Base-by-base conservation (phyloP, 2,888 invertebrate species). In the Volucella zonaria region DNA sequence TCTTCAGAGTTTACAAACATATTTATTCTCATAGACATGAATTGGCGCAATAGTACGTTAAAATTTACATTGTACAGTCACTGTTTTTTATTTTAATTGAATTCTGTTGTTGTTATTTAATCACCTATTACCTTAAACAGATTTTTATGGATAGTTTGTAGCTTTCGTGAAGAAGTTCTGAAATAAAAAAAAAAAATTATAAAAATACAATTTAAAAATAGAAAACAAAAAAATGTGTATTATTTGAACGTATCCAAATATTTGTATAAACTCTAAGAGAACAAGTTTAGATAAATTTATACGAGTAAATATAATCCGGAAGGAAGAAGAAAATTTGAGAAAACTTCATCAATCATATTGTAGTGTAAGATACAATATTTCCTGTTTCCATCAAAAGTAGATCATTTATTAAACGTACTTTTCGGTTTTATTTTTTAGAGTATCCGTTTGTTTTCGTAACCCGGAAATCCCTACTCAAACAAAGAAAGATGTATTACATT, bases 51-150 rank as follows among this genome's bases (percentile, higher is more conserved):
- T 14, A 59, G 11, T 59, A 15, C 15, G 14, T 58, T 58, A n/a
- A 6, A 0, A 12, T 67, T 42, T 54, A 45, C 6, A 6, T 47
- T 54, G 12, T 23, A 47, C 31, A 43, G 59, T 51, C 59, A 54
- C 38, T 14, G 43, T 40, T 61, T 8, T 45, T 68, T 67, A 61
- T 76, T 76, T 59, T 68, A 76, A 67, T 68, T 43, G 45, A 47
- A 61, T 52, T 51, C 52, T 68, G 14, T 47, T 56, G 40, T 54
- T 47, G 1, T 11, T 49, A 18, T 42, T 40, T 18, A n/a, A 23
- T 0, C 38, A 38, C 12, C 45, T 47, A 23, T 56, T 45, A 54
- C 54, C 52, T 43, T 54, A 11, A 43, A 11, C 66, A 67, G 15
- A 56, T 38, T 68, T 31, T 42, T 10, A 38, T 11, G 38, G 8